A percentile compares a stretch with the other conserved stretches of the same genome.
These are phyloP conservation scores for Caenorhabditis briggsae DNA, from an alignment of 1,140 invertebrate genomes.

Conservation along the genomic window DNA sequence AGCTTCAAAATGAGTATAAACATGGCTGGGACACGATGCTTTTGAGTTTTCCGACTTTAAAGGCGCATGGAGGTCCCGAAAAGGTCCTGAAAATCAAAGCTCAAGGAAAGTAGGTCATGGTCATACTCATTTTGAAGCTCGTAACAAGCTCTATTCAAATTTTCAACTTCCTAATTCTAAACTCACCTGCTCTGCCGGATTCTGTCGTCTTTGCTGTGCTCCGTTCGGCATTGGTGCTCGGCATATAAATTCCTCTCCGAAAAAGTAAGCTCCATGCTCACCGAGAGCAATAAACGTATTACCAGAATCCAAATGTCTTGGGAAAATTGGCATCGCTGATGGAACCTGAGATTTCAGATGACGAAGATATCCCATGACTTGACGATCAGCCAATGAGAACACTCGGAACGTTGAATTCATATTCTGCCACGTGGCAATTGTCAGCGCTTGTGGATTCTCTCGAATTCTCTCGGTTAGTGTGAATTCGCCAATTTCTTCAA, in stretches of 20 bases:
- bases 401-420: conserved; percentile 30
- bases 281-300: background rate
- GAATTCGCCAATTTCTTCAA: conserved; percentile 4
- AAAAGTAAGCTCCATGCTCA: conserved; percentile 17
- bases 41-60: too few relatives aligned
- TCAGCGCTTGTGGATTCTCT: background rate
- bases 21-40: too few relatives aligned
- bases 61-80: too few relatives aligned
- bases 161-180: background rate
- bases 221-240: conserved; percentile 39
- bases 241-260: conserved; percentile 24
- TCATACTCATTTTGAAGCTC: background rate
- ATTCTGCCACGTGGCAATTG: conserved; percentile 4
- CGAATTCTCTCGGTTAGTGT: background rate
- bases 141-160: background rate
- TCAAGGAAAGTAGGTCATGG: background rate
- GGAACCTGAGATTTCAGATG: conserved; percentile 13
- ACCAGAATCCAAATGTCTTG: conserved; percentile 2
- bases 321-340: conserved; percentile 11
- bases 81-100: too few relatives aligned
- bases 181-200: background rate
- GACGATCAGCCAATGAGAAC: conserved; percentile 1
- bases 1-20: background rate
- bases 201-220: conserved; percentile 10
- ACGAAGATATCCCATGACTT: conserved; percentile 39